Evolutionary conservation across 2,888 invertebrate genomes (phyloP).

Genomic region (Tryphoninae sp.): DNA sequence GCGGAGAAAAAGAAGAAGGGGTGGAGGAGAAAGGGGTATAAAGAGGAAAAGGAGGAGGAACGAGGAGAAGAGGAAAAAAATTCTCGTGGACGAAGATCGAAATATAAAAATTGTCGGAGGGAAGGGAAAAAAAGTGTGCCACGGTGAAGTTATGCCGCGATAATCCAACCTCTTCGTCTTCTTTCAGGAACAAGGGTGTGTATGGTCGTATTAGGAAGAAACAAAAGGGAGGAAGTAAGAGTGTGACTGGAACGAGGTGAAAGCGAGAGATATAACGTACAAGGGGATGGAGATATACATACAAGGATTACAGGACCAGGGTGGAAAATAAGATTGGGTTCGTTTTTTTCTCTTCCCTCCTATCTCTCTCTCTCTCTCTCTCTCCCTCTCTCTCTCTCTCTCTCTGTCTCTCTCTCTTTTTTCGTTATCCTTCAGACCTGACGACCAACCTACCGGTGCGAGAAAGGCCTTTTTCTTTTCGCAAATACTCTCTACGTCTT

Average conservation of each 20-base stretch:
- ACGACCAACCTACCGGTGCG: conserved; percentile 19
- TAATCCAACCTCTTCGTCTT: conserved; percentile 60
- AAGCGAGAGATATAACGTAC: conserved; percentile 22
- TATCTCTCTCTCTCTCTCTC: not conserved
- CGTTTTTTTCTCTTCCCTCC: conserved; percentile 39
- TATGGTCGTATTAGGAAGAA: conserved; percentile 37
- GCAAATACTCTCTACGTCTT: conserved; percentile 51
- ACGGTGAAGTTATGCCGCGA: conserved; percentile 61
- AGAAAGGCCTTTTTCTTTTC: conserved; percentile 53
- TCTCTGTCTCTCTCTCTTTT: not conserved
- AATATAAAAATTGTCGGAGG: conserved; percentile 48
- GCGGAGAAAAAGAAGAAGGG: not conserved
- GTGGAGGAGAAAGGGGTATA: not conserved
- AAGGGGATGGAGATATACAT: conserved; percentile 50
- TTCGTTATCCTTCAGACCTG: not conserved
- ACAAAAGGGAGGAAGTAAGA: conserved; percentile 35
- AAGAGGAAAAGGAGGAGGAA: conserved; percentile 15
- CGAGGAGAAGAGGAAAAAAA: conserved; percentile 28
- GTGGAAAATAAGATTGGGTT: conserved; percentile 61
- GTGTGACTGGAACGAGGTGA: conserved; percentile 13
- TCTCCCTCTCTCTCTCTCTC: not conserved
- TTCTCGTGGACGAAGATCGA: conserved; percentile 46
- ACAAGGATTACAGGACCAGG: conserved; percentile 57
- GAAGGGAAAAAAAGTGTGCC: conserved; percentile 27
- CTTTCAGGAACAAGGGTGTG: conserved; percentile 47